Evolutionary conservation across 2,797 vertebrate genomes (phyloP).

Genomic region (Poecilia picta): DNA sequence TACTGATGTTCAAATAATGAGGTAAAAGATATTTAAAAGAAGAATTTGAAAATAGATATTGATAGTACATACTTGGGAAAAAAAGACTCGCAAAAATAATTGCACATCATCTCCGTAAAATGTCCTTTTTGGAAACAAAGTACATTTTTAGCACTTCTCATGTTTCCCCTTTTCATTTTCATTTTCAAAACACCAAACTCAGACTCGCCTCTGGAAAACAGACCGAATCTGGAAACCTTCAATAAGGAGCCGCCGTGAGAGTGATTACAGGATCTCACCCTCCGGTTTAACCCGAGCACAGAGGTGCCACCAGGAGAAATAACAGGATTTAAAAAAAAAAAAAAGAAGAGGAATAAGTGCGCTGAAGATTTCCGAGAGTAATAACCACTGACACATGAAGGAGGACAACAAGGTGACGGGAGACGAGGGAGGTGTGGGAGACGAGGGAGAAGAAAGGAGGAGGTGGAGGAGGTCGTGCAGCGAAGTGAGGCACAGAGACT

Average conservation of each 20-base stretch:
- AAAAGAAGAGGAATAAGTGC: slow-evolving; percentile 3
- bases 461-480: slow-evolving; percentile 38
- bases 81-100: background rate
- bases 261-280: slow-evolving; percentile 26
- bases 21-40: background rate
- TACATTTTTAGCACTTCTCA: background rate
- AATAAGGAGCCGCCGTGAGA: slow-evolving; percentile 5
- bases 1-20: background rate
- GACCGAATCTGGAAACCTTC: background rate
- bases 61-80: background rate
- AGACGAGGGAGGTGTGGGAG: slow-evolving; percentile 59
- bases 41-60: background rate
- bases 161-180: background rate
- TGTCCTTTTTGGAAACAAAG: background rate
- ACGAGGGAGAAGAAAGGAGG: slow-evolving; percentile 39
- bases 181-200: background rate
- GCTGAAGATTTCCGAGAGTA: slow-evolving; percentile 48
- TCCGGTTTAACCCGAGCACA: background rate
- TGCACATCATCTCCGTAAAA: background rate
- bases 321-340: slow-evolving; percentile 1
- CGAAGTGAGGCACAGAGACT: slow-evolving; percentile 49
- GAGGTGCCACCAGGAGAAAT: background rate
- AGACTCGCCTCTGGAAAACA: background rate
- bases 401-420: slow-evolving; percentile 58
- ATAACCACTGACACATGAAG: slow-evolving; percentile 65